Evolutionary conservation across 2,113 vertebrate species (phyloP).

Genomic region (Vimba vimba): DNA sequence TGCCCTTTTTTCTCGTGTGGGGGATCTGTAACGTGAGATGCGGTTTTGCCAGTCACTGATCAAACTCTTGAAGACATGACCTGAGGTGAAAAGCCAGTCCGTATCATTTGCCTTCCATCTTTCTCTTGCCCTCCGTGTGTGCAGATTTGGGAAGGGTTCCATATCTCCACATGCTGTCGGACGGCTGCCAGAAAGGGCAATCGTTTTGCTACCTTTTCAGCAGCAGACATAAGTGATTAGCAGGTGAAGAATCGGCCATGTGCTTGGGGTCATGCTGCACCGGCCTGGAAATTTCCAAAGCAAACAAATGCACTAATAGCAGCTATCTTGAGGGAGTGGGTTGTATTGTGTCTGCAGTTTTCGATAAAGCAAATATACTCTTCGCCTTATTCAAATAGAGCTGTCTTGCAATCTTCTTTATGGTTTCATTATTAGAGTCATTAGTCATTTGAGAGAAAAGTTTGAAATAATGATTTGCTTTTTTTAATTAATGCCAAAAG

Average conservation of each 20-base stretch:
- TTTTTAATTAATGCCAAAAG: slow-evolving; percentile 24
- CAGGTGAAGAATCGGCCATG: slow-evolving; percentile 44
- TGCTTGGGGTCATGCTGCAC: slow-evolving; percentile 27
- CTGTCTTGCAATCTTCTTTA: slow-evolving; percentile 21
- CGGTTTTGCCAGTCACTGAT: slow-evolving; percentile 19
- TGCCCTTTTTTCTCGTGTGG: slow-evolving; percentile 25
- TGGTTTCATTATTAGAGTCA: slow-evolving; percentile 36
- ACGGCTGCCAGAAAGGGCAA: slow-evolving; percentile 50
- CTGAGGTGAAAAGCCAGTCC: slow-evolving; percentile 23
- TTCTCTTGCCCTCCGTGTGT: slow-evolving; percentile 32
- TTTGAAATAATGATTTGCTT: slow-evolving; percentile 12
- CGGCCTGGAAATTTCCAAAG: slow-evolving; percentile 56
- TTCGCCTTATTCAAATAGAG: slow-evolving; percentile 43
- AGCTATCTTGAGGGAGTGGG: slow-evolving; percentile 52
- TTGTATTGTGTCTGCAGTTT: slow-evolving; percentile 46
- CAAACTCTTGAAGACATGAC: slow-evolving; percentile 34
- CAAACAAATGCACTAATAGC: slow-evolving; percentile 53
- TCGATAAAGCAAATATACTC: slow-evolving; percentile 54
- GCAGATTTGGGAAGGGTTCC: slow-evolving; percentile 22
- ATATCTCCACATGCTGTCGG: slow-evolving; percentile 44
- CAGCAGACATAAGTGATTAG: slow-evolving; percentile 70
- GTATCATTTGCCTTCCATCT: slow-evolving; percentile 9
- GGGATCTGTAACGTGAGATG: slow-evolving; percentile 39
- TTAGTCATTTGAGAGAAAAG: slow-evolving; percentile 40
- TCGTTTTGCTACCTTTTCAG: slow-evolving; percentile 56